These are phyloP conservation scores for Noturus placidus DNA, from an alignment of 2,113 vertebrate species.

Conservation along the genomic window DNA sequence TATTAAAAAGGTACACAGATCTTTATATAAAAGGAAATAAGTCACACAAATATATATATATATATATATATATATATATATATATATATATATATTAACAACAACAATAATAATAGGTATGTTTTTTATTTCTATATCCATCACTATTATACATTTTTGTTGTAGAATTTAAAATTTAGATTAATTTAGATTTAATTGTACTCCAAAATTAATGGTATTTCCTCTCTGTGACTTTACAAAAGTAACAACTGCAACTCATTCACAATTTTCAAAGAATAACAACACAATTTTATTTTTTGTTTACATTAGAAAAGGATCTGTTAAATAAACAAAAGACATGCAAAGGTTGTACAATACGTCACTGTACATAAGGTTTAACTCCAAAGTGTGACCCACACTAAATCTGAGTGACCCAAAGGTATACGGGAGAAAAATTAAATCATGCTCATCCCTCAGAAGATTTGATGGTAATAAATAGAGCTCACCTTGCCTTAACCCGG, in stretches of 20 bases:
- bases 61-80: too few species aligned
- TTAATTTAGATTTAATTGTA: not conserved
- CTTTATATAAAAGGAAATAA: not conserved
- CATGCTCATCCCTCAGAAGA: not conserved
- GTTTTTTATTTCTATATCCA: not conserved
- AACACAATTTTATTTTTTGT: not conserved
- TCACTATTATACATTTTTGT: not conserved
- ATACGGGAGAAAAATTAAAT: not conserved
- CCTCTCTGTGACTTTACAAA: not conserved
- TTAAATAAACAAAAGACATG: not conserved
- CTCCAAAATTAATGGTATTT: not conserved
- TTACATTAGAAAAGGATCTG: not conserved
- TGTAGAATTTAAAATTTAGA: too few species aligned
- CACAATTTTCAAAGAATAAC: not conserved
- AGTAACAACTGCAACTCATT: not conserved
- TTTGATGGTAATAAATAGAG: not conserved
- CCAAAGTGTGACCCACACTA: not conserved
- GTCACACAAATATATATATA: too few species aligned
- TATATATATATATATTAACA: too few species aligned
- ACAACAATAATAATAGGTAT: not conserved
- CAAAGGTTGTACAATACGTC: not conserved
- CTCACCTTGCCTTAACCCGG: conserved; percentile 61
- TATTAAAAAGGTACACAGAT: not conserved
- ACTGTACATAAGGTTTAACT: not conserved
- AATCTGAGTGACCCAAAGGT: not conserved